Percentiles rank a stretch among this genome's conserved stretches.
These are phyloP conservation scores for Aurelia aurita DNA, from an alignment of 30 jellyfish, hydroid and myxozoan genomes.

Conservation along the genomic window DNA sequence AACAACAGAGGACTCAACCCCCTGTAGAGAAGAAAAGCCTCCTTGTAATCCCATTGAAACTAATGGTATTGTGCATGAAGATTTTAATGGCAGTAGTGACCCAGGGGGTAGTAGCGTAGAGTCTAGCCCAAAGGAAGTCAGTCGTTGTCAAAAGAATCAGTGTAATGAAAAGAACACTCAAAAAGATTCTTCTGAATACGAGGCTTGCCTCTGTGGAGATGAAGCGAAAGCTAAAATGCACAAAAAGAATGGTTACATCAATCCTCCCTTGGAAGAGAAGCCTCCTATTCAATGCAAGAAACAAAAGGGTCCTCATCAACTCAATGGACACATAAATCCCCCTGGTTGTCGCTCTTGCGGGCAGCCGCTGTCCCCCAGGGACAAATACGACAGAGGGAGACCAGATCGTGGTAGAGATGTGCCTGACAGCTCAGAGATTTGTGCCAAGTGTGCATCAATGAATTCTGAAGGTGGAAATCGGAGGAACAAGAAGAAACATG, in stretches of 20 bases:
- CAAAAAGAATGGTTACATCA: slow-evolving; percentile 59
- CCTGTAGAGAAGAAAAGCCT: slow-evolving; percentile 54
- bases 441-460: slow-evolving; percentile 71
- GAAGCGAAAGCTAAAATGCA: slow-evolving; percentile 40
- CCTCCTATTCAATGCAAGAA: slow-evolving; percentile 31
- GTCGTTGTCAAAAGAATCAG: not conserved
- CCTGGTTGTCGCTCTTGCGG: slow-evolving; percentile 69
- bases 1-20: slow-evolving; percentile 14
- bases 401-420: slow-evolving; percentile 46
- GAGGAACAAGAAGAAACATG: slow-evolving; percentile 44
- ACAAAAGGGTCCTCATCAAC: slow-evolving; percentile 25
- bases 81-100: not conserved
- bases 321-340: slow-evolving; percentile 55
- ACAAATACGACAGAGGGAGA: slow-evolving; percentile 41
- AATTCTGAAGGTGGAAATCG: slow-evolving; percentile 51
- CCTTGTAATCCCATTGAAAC: slow-evolving; percentile 6
- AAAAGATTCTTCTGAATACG: slow-evolving; percentile 15
- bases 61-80: not conserved
- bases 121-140: not conserved
- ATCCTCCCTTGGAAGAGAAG: slow-evolving; percentile 38
- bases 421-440: slow-evolving; percentile 32
- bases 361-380: slow-evolving; percentile 71
- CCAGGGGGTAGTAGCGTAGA: not conserved
- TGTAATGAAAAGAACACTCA: not conserved
- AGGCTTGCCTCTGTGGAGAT: slow-evolving; percentile 72